Percentiles rank a stretch among this genome's conserved stretches.
Evolutionary conservation across 37 sponge, comb jelly and placozoan species (phyloP).

Genomic region (Eunapius fragilis): DNA sequence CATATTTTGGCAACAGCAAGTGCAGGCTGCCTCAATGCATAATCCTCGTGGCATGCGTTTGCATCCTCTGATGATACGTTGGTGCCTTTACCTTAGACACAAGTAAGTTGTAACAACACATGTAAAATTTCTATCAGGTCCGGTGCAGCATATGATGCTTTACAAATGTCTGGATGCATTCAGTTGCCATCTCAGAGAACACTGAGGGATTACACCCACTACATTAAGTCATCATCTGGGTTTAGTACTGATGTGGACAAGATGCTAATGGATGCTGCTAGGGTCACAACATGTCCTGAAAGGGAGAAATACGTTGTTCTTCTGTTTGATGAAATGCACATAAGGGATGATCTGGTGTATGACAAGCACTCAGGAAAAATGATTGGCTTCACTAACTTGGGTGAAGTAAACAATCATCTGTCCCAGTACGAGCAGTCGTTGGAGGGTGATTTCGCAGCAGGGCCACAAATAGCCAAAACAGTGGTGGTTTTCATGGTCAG

Average conservation of each 20-base stretch:
- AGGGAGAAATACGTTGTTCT: constrained; percentile 37
- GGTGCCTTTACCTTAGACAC: no score
- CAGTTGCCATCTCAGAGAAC: constrained; percentile 48
- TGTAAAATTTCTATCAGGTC: not conserved
- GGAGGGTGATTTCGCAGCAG: not conserved
- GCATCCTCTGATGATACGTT: no score
- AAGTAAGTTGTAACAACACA: no score
- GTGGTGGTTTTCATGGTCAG: constrained; percentile 31
- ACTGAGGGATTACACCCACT: no score
- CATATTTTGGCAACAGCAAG: no score
- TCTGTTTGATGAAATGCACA: constrained; percentile 58
- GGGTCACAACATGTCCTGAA: constrained; percentile 25
- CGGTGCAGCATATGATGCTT: constrained; percentile 32
- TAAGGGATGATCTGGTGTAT: constrained; percentile 52
- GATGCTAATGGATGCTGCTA: constrained; percentile 32
- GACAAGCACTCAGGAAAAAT: constrained; percentile 53
- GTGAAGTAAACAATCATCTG: constrained; percentile 33
- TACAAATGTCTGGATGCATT: not conserved
- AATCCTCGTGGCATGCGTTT: no score
- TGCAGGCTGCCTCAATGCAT: no score
- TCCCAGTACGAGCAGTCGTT: constrained; percentile 7
- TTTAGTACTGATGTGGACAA: constrained; percentile 38
- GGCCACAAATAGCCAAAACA: constrained; percentile 16
- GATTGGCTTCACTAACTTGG: constrained; percentile 59
- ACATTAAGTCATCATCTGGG: constrained; percentile 26